Evolutionary conservation across 2,888 invertebrate genomes (phyloP), one percentile per base, ranked within the genome.

Genomic region (Phortica magna): DNA sequence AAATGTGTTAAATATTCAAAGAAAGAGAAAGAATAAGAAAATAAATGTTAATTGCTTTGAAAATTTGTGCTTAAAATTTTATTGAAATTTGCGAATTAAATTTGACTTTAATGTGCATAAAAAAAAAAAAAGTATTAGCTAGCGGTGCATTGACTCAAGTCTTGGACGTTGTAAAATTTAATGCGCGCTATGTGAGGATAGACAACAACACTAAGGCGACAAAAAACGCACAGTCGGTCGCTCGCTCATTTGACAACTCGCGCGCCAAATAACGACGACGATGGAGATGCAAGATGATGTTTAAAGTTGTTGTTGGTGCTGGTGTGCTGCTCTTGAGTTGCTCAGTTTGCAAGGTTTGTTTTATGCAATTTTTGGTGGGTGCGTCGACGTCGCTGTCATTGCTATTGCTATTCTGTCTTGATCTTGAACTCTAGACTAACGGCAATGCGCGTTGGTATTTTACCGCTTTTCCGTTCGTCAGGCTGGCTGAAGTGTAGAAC

Each of bases 381-480:
- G 85, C 85, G 65, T 43, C 61, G 48, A n/a, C 19, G 64, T 61
- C 48, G 61, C 61, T 61, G 10, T 10, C 55, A 61, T 22, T 22
- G 61, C 61, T 22, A 22, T 22, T 22, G 10, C 19, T 7, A 17
- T 6, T 19, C 14, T 31, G 53, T 68, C 64, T 64, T 82, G 85
- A 84, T 84, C 87, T 86, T 87, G 85, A 87, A 84, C 84, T 84
- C 81, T 75, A 77, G 64, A 43, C 70, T 71, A 71, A 71, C 70
- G 70, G 70, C 70, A 71, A 31, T 39, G 39, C 39, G 19, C 14
- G 10, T n/a, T n/a, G 14, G 59, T 59, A 59, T 59, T 31, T 31
- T 31, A 31, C 31, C 31, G 59, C 59, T 48, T 48, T 48, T 48
- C 48, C 48, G 48, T 48, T 14, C 9, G 48, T 48, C 14, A 68